Conservation (phyloP, 2,113 vertebrate species). For the Ctenomys sociabilis region DNA sequence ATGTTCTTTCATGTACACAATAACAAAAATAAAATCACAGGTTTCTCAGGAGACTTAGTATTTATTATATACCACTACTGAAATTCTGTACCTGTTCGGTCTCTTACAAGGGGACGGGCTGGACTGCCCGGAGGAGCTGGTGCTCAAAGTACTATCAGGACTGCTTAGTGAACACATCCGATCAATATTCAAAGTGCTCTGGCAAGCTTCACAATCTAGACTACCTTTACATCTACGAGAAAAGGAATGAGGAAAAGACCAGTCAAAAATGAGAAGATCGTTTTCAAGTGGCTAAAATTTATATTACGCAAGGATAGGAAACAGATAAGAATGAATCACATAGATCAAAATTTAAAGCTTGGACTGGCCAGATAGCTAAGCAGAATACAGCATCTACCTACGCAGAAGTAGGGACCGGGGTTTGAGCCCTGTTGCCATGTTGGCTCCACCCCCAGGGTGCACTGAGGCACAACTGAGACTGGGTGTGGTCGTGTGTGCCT, state of each 20-base stretch:
- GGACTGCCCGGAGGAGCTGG: conserved; percentile 95
- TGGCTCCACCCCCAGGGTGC: too few relatives aligned
- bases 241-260: conserved; percentile 16
- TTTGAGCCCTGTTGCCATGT: too few relatives aligned
- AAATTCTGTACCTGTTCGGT: conserved; percentile 91
- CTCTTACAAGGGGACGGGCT: conserved; percentile 96
- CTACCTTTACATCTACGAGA: conserved; percentile 93
- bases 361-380: too few relatives aligned
- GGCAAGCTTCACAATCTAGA: conserved; percentile 96
- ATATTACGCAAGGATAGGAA: neutral
- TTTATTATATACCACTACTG: neutral
- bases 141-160: conserved; percentile 96
- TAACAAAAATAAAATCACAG: neutral
- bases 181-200: conserved; percentile 96
- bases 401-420: too few relatives aligned
- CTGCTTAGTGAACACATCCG: conserved; percentile 97
- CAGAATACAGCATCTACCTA: too few relatives aligned
- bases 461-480: too few relatives aligned
- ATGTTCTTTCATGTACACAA: conserved; percentile 21
- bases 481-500: too few relatives aligned
- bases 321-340: neutral
- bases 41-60: neutral
- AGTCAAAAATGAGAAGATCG: conserved; percentile 34
- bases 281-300: neutral
- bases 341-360: neutral